Evolutionary conservation across 2,888 invertebrate genomes (phyloP).

Genomic region (Halocaridina rubra): DNA sequence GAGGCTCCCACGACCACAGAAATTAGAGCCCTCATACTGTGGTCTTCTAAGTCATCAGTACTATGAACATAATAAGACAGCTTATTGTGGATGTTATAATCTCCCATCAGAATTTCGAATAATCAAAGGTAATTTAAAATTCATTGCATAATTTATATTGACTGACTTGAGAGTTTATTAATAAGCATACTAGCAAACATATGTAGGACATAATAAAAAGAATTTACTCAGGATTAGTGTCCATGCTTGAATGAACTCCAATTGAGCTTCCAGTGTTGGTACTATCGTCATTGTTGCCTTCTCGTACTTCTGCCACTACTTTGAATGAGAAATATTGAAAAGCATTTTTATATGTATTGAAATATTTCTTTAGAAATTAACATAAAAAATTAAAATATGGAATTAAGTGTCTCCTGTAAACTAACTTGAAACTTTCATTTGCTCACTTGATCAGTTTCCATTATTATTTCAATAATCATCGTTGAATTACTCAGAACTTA

Average conservation of each 20-base stretch:
- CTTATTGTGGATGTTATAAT: neutral
- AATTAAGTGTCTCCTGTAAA: neutral
- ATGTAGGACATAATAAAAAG: too few relatives aligned
- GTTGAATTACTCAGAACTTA: too few relatives aligned
- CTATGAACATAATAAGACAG: neutral
- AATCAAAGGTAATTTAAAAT: conserved; percentile 7
- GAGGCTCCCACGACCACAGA: conserved; percentile 18
- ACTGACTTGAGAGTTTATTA: too few relatives aligned
- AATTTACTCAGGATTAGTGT: neutral
- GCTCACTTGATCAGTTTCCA: too few relatives aligned
- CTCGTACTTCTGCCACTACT: conserved; percentile 37
- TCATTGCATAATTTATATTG: too few relatives aligned
- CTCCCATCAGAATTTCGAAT: neutral
- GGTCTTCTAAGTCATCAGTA: neutral
- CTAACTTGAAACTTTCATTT: neutral
- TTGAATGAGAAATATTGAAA: neutral
- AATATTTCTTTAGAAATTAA: too few relatives aligned
- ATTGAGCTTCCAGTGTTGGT: neutral
- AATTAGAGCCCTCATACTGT: neutral
- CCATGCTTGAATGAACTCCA: neutral
- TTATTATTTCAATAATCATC: too few relatives aligned
- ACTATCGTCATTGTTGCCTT: neutral
- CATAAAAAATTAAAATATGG: too few relatives aligned
- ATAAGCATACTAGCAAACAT: too few relatives aligned
- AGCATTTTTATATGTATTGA: too few relatives aligned